phyloP scores from a whole-genome alignment of 2,888 invertebrate genomes.

The Metallyticus violacea region DNA sequence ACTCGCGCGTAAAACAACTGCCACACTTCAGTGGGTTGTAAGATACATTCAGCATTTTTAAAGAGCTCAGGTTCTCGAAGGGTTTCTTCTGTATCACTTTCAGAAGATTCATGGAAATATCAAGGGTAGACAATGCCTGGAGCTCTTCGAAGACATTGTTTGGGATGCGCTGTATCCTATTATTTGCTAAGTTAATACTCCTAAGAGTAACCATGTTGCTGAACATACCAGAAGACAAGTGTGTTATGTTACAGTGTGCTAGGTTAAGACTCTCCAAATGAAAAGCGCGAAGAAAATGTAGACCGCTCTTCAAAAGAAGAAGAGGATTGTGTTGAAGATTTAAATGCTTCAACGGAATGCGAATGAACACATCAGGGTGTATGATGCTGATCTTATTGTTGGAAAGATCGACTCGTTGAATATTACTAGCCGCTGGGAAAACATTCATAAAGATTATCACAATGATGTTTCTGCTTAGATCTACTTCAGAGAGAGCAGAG shows the following conservation, averaged over 20 bases:
- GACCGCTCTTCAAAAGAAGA: neutral
- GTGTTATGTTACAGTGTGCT: neutral
- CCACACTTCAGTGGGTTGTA: neutral
- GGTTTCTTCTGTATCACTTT: neutral
- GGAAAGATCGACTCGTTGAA: neutral
- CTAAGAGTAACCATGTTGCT: neutral
- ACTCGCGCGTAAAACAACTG: neutral
- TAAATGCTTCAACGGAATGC: neutral
- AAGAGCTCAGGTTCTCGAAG: neutral
- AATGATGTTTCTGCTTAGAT: neutral
- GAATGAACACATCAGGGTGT: neutral
- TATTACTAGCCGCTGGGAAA: neutral
- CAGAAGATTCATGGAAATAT: neutral
- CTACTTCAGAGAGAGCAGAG: neutral
- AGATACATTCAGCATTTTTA: neutral
- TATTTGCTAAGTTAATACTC: neutral
- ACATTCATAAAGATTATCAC: neutral
- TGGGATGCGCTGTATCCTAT: neutral
- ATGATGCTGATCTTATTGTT: neutral
- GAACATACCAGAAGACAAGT: neutral
- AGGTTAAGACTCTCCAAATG: neutral
- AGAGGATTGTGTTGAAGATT: neutral
- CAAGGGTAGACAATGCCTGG: neutral
- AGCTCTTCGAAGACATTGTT: neutral
- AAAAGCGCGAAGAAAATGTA: neutral